Percentiles rank a stretch among this genome's conserved stretches.
Evolutionary conservation across 2,888 invertebrate species (phyloP).

Genomic region (Colletes collaris): DNA sequence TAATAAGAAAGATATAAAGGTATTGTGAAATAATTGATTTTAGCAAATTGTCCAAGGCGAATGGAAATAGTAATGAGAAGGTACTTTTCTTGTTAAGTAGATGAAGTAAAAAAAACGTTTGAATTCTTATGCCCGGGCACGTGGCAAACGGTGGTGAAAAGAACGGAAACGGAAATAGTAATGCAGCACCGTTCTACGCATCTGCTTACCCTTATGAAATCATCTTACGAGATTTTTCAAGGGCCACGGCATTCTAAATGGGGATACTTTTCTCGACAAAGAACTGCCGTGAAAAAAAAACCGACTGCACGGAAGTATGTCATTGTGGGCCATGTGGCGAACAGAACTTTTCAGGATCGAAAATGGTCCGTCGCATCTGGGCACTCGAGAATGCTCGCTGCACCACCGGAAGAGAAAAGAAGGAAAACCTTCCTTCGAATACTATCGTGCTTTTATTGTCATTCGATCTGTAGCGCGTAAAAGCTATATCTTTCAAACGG

Average conservation of each 20-base stretch:
- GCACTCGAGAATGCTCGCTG: background rate
- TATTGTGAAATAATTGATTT: no score
- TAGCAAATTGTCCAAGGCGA: no score
- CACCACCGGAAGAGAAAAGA: constrained; percentile 17
- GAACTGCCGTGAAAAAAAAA: constrained; percentile 26
- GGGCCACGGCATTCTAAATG: constrained; percentile 37
- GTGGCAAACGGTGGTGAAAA: constrained; percentile 37
- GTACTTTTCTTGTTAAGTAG: no score
- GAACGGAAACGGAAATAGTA: constrained; percentile 60
- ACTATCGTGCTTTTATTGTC: constrained; percentile 11
- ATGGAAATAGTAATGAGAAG: no score
- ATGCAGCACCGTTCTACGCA: constrained; percentile 32
- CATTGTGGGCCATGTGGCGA: constrained; percentile 59
- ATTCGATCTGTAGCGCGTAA: background rate
- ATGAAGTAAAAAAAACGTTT: background rate
- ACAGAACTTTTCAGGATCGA: constrained; percentile 44
- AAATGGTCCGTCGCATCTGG: constrained; percentile 40
- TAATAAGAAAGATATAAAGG: no score
- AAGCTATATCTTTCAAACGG: no score
- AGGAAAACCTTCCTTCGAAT: constrained; percentile 10
- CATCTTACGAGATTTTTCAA: constrained; percentile 50
- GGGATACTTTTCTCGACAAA: constrained; percentile 32
- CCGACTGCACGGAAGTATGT: constrained; percentile 55
- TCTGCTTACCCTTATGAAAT: constrained; percentile 55
- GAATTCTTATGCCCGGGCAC: constrained; percentile 25